Conservation (phyloP, 2,888 invertebrate species). For the Ophion obscuratus region DNA sequence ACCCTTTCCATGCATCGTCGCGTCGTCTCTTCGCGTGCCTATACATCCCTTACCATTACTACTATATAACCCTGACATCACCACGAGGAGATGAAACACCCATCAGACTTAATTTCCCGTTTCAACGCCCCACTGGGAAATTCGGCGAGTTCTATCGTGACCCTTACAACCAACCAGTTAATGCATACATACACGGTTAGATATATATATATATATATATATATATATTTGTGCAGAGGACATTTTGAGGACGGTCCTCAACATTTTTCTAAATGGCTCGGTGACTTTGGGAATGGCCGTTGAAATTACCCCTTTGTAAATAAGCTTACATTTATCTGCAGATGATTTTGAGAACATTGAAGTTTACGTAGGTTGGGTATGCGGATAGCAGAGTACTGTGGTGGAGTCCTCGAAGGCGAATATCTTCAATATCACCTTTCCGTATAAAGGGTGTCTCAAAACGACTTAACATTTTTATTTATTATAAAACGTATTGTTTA, state of each 20-base stretch:
- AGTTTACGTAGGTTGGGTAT: no score
- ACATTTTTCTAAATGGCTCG: not conserved
- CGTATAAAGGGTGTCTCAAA: no score
- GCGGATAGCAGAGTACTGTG: no score
- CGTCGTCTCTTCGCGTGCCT: conserved; percentile 21
- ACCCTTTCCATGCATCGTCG: conserved; percentile 55
- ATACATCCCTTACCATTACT: conserved; percentile 10
- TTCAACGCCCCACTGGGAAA: conserved; percentile 62
- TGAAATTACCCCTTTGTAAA: no score
- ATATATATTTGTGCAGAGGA: no score
- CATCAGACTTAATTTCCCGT: conserved; percentile 66
- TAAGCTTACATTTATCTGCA: no score
- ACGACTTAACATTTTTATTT: no score
- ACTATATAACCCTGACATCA: conserved; percentile 36
- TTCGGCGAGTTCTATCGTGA: conserved; percentile 48
- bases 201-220: not conserved
- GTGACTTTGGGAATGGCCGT: no score
- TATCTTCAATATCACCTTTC: no score
- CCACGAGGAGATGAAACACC: conserved; percentile 56
- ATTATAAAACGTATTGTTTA: no score
- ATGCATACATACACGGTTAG: not conserved
- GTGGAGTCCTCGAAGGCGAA: no score
- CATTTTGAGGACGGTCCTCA: not conserved
- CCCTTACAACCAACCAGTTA: not conserved
- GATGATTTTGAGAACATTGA: no score